Percentiles rank a stretch among this genome's conserved stretches.
phyloP scores from a whole-genome alignment of 2,797 vertebrate genomes.

The Melanotaenia nigrans region DNA sequence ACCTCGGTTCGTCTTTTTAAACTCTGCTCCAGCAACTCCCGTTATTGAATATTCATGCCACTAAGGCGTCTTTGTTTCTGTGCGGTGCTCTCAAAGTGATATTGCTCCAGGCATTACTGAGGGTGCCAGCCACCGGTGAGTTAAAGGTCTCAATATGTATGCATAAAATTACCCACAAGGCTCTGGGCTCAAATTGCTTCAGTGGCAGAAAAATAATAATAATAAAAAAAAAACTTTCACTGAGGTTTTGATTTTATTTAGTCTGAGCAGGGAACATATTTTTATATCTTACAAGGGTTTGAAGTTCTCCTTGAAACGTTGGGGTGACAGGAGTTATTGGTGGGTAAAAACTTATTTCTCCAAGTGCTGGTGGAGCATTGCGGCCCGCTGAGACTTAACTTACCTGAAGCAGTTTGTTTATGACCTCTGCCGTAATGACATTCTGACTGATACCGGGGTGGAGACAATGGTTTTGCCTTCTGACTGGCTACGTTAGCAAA shows the following conservation, averaged over 20 bases:
- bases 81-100: conserved; percentile 73
- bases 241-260: conserved; percentile 56
- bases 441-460: conserved; percentile 72
- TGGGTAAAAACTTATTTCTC: conserved; percentile 43
- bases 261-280: conserved; percentile 41
- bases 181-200: conserved; percentile 66
- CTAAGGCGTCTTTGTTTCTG: conserved; percentile 72
- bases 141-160: conserved; percentile 79
- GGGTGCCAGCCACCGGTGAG: conserved; percentile 61
- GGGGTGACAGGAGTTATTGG: conserved; percentile 45
- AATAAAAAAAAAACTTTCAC: conserved; percentile 21
- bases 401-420: conserved; percentile 62
- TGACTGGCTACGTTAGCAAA: conserved; percentile 33
- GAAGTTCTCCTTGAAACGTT: conserved; percentile 67
- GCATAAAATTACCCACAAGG: conserved; percentile 75
- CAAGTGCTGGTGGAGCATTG: conserved; percentile 54
- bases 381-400: conserved; percentile 38
- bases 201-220: conserved; percentile 39
- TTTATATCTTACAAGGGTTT: conserved; percentile 53
- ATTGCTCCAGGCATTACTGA: conserved; percentile 73
- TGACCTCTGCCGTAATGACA: conserved; percentile 80
- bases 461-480: conserved; percentile 33
- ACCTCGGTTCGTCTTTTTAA: conserved; percentile 50
- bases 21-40: conserved; percentile 35
- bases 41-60: conserved; percentile 74